Evolutionary conservation across 2,113 vertebrate species (phyloP).

Genomic region (Scopus umbretta): DNA sequence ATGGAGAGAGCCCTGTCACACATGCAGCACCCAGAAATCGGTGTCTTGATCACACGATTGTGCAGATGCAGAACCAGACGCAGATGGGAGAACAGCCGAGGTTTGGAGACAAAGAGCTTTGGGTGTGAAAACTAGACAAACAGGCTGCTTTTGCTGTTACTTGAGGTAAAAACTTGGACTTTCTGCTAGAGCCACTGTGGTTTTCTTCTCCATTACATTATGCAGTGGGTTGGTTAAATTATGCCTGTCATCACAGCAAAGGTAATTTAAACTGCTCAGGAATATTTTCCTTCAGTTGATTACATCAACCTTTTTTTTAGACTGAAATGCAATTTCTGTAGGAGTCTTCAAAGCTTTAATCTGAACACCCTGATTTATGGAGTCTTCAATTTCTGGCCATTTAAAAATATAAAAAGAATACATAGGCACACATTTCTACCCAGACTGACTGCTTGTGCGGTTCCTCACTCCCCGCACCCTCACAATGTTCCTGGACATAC

Average conservation of each 20-base stretch:
- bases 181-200: background rate
- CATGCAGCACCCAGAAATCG: background rate
- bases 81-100: background rate
- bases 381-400: background rate
- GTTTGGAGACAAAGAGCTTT: background rate
- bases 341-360: background rate
- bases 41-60: fast-evolving
- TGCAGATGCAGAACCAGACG: background rate
- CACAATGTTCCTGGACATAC: background rate
- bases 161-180: background rate
- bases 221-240: background rate
- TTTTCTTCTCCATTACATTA: background rate
- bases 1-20: background rate
- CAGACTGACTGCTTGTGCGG: background rate
- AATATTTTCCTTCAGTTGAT: background rate
- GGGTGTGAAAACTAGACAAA: background rate
- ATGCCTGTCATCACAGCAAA: background rate
- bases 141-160: background rate
- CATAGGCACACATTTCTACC: background rate
- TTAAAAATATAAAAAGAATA: background rate
- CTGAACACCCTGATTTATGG: background rate
- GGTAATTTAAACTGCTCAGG: background rate
- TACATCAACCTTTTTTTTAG: background rate
- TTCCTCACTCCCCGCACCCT: background rate
- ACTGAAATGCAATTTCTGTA: background rate